phyloP scores from a whole-genome alignment of 2,797 vertebrate species.

The Phataginus tetradactyla region DNA sequence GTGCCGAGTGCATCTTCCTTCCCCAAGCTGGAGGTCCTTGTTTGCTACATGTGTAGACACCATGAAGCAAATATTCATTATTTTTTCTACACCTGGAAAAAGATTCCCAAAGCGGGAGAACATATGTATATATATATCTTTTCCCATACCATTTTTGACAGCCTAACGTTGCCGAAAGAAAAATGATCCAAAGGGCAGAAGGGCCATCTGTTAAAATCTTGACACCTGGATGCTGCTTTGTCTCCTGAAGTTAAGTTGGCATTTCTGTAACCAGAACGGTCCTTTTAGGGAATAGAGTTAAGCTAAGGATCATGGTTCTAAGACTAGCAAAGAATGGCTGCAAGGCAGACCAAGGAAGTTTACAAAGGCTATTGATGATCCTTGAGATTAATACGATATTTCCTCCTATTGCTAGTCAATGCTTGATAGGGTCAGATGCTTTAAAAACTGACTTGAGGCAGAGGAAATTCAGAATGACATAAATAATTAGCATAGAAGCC shows the following conservation, averaged over 20 bases:
- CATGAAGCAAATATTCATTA: not conserved
- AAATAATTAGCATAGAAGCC: not conserved
- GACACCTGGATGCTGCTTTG: not conserved
- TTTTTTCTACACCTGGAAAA: not conserved
- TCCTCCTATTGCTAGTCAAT: not conserved
- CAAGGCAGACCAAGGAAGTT: not conserved
- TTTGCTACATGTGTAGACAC: not conserved
- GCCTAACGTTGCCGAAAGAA: not conserved
- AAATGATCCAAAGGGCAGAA: slow-evolving; percentile 36
- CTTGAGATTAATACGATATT: not conserved
- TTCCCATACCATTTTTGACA: not conserved
- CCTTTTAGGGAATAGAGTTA: not conserved
- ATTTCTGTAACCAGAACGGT: not conserved
- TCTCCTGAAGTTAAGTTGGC: not conserved
- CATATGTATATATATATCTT: not conserved
- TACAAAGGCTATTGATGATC: not conserved
- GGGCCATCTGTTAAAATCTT: not conserved
- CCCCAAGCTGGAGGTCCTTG: not conserved
- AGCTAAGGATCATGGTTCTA: not conserved
- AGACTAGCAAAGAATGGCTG: not conserved
- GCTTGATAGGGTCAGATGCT: not conserved
- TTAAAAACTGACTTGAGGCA: not conserved
- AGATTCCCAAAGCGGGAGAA: not conserved
- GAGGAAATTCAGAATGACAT: not conserved
- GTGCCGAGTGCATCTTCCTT: too few species aligned